Conservation (phyloP, 2,888 invertebrate species). For the Dermolepida albohirtum region DNA sequence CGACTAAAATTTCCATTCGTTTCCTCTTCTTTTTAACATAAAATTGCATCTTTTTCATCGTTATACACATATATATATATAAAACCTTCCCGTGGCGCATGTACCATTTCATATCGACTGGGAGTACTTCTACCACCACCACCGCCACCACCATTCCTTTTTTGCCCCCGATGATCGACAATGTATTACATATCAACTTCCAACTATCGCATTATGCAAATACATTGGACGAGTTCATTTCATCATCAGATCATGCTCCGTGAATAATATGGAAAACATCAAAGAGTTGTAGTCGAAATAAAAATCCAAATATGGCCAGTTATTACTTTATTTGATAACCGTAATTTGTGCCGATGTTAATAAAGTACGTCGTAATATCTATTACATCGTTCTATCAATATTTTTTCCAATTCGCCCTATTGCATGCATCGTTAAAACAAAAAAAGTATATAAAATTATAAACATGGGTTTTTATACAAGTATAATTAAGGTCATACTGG, state of each 20-base stretch:
- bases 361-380: no score
- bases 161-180: conserved; percentile 30
- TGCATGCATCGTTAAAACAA: no score
- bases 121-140: conserved; percentile 35
- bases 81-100: conserved; percentile 54
- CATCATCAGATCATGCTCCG: no score
- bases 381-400: no score
- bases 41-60: conserved; percentile 60
- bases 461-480: no score
- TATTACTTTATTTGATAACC: neutral
- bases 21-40: conserved; percentile 60
- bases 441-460: no score
- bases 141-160: conserved; percentile 12
- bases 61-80: conserved; percentile 23
- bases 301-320: neutral
- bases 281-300: no score
- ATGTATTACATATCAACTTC: conserved; percentile 17
- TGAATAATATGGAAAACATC: no score
- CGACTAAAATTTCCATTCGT: conserved; percentile 66
- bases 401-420: no score
- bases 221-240: neutral
- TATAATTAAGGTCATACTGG: no score
- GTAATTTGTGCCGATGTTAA: no score
- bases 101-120: conserved; percentile 61
- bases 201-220: conserved; percentile 12